phyloP scores from a whole-genome alignment of 1,140 invertebrate genomes.

The Formica selysi region DNA sequence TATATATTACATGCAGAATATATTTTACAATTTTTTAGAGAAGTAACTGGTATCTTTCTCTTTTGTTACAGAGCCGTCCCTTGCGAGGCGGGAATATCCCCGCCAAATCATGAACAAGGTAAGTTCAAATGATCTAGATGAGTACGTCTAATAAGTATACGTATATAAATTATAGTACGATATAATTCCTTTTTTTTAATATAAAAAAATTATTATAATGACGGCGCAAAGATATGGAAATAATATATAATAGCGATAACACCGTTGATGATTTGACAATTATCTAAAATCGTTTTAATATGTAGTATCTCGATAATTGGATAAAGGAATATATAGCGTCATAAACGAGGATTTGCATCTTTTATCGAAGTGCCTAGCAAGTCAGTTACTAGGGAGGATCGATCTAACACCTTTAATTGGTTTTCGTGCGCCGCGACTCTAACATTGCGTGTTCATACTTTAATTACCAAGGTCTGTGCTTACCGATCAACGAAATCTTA shows the following conservation, averaged over 20 bases:
- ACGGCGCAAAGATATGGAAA: background rate
- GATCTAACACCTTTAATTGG: slow-evolving; percentile 77
- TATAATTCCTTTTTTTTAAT: background rate
- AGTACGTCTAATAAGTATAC: background rate
- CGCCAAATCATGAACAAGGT: slow-evolving; percentile 87
- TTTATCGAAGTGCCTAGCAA: slow-evolving; percentile 50
- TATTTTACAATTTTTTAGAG: background rate
- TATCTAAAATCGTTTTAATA: slow-evolving; percentile 1
- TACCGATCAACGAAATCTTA: slow-evolving; percentile 46
- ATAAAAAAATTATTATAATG: background rate
- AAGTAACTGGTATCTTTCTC: slow-evolving; percentile 18
- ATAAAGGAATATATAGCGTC: background rate
- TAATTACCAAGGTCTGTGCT: slow-evolving; percentile 34
- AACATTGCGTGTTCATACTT: slow-evolving; percentile 72
- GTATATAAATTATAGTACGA: too few species aligned
- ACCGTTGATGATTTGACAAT: background rate
- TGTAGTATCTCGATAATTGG: background rate
- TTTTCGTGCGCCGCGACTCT: slow-evolving; percentile 63
- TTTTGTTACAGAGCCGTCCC: slow-evolving; percentile 83
- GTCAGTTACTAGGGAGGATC: slow-evolving; percentile 78
- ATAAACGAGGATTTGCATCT: slow-evolving; percentile 47
- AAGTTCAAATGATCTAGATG: slow-evolving; percentile 54
- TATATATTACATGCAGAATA: background rate
- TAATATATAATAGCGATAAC: background rate
- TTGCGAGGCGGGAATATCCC: slow-evolving; percentile 83